Evolutionary conservation across 1,140 invertebrate species (phyloP), one percentile per base, ranked within the genome.

Genomic region (Calliphora vicina): DNA sequence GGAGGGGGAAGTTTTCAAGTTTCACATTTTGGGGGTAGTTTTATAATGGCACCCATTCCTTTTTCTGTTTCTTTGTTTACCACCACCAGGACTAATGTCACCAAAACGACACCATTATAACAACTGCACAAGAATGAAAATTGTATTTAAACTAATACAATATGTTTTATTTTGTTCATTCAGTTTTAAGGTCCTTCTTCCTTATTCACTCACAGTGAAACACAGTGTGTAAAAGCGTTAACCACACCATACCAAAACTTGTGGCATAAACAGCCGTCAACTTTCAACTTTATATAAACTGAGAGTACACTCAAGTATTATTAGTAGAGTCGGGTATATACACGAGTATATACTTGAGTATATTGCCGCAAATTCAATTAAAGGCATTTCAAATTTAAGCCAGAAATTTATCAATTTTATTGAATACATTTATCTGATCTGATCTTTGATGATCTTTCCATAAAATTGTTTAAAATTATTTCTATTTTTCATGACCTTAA

Each of bases 81-180:
- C n/a, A 78, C 35, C 74, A 43, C 35, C 74, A 25, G 23, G 35
- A 45, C 35, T 78, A 78, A 78, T 78, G 74, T 78, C 74, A 78
- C 74, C 74, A 78, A 13, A 35, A 26, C n/a, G n/a, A 23, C 45
- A 50, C 74, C 35, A 12, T 43, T 45, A 25, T 43, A 20, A 35
- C 35, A 35, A 35, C 35, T 35, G 35, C 35, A 35, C 6, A 35
- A 35, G 6, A 35, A 35, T 35, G 35, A 35, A 35, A 35, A 43
- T 20, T 45, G 35, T 78, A 43, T 42, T 43, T 43, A 74, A 43
- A 43, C 74, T 78, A 78, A 43, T 35, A 35, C 74, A 78, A 43
- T 78, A 9, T 78, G 35, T 42, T 26, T 67, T 67, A 23, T 61
- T 61, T 23, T 23, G 1, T 67, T 67, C 20, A 1, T 67, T 67